These are phyloP conservation scores for Epinephelus fuscoguttatus DNA, from an alignment of 2,113 vertebrate genomes.

Conservation along the genomic window DNA sequence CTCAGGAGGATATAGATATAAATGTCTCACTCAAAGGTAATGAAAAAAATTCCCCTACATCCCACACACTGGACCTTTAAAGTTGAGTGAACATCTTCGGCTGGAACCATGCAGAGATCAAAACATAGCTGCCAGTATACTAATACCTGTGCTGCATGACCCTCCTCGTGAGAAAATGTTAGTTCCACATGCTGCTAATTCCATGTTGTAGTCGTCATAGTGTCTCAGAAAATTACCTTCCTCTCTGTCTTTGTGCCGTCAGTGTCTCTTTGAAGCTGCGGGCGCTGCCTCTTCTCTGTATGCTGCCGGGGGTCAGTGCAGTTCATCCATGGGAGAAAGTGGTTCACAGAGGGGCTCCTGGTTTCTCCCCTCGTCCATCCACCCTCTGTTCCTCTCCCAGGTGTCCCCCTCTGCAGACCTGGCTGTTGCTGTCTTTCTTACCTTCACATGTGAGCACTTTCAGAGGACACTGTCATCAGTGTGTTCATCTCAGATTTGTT, in stretches of 20 bases:
- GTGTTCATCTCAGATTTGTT: not conserved
- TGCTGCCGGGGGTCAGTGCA: not conserved
- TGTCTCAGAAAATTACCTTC: not conserved
- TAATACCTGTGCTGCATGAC: not conserved
- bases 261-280: not conserved
- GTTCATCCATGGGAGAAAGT: slow-evolving; percentile 29
- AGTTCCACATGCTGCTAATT: not conserved
- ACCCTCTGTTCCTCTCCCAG: slow-evolving; percentile 58
- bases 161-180: not conserved
- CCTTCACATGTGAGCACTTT: slow-evolving; percentile 59
- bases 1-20: too few species aligned
- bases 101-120: not conserved
- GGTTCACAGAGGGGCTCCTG: slow-evolving; percentile 27
- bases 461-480: not conserved
- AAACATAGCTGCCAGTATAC: not conserved
- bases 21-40: too few species aligned
- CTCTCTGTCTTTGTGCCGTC: not conserved
- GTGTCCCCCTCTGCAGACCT: slow-evolving; percentile 63
- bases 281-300: not conserved
- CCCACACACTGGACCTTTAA: too few species aligned
- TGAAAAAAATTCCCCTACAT: too few species aligned
- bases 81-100: not conserved
- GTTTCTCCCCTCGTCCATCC: slow-evolving; percentile 42
- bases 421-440: slow-evolving; percentile 51
- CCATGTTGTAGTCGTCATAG: not conserved